Conservation (phyloP, 2,888 invertebrate genomes). For the Anthoptus insignis region DNA sequence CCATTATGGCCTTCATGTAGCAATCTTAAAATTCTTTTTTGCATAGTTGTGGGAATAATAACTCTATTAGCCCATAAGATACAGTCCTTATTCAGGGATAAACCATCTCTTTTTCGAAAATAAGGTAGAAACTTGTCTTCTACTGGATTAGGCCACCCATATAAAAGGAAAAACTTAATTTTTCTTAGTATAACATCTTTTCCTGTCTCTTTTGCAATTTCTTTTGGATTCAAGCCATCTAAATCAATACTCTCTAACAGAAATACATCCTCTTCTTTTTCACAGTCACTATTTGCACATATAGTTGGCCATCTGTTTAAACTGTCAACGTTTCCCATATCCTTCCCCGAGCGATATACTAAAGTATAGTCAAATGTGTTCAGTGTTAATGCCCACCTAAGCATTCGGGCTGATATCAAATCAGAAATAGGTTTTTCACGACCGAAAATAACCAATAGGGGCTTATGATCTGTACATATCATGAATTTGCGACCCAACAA, state of each 20-base stretch:
- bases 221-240: neutral
- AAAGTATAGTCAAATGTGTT: conserved; percentile 32
- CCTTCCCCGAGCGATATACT: conserved; percentile 34
- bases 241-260: neutral
- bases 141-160: conserved; percentile 41
- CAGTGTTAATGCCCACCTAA: conserved; percentile 39
- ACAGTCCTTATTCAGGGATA: conserved; percentile 36
- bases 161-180: conserved; percentile 33
- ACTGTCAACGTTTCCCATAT: conserved; percentile 40
- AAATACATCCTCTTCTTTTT: conserved; percentile 3
- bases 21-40: conserved; percentile 25
- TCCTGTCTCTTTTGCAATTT: conserved; percentile 17
- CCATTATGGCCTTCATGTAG: conserved; percentile 41
- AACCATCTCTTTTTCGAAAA: conserved; percentile 15
- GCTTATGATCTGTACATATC: conserved; percentile 39
- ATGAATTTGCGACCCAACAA: conserved; percentile 34
- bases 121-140: conserved; percentile 18
- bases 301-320: conserved; percentile 38
- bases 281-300: neutral
- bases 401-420: conserved; percentile 39
- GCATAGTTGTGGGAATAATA: conserved; percentile 28
- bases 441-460: conserved; percentile 30
- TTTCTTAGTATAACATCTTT: conserved; percentile 28
- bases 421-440: conserved; percentile 42
- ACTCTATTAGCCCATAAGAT: conserved; percentile 38